phyloP scores from a whole-genome alignment of 2,888 invertebrate species.

The Ormyrus labotus region DNA sequence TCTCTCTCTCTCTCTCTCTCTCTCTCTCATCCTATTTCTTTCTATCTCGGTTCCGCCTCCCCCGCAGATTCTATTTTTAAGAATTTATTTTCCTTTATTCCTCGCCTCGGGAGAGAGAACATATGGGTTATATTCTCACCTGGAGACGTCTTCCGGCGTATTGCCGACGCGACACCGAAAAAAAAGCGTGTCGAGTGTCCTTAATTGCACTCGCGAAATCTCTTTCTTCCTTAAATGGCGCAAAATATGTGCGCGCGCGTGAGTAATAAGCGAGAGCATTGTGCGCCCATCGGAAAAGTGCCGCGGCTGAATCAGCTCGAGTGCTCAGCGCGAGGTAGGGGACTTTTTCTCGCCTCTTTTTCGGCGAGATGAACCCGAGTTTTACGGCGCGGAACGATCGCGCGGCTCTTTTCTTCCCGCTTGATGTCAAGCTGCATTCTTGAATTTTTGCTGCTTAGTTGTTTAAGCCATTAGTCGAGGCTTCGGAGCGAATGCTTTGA shows the following conservation, averaged over 20 bases:
- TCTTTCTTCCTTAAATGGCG: background rate
- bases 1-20: no score
- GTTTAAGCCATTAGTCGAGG: background rate
- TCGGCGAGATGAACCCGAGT: background rate
- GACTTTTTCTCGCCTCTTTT: background rate
- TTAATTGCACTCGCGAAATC: conserved; percentile 37
- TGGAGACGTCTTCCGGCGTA: background rate
- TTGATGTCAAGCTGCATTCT: background rate
- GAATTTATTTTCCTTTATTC: conserved; percentile 54
- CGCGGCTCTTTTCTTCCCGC: background rate
- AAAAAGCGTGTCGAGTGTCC: conserved; percentile 43
- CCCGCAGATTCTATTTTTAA: conserved; percentile 42
- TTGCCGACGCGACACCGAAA: background rate
- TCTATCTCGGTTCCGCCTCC: background rate
- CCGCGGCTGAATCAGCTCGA: no score
- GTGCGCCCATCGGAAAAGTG: no score
- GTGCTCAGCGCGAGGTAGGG: background rate
- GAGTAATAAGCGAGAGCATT: no score
- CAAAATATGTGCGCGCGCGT: no score
- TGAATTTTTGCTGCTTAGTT: background rate
- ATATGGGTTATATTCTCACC: conserved; percentile 13
- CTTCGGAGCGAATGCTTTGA: background rate
- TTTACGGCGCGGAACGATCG: background rate
- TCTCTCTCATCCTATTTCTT: background rate
- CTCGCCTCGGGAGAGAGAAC: conserved; percentile 14